Percentiles rank a stretch among this genome's conserved stretches.
Conservation (phyloP, 2,888 invertebrate genomes). For the Trachelus troglodyta region DNA sequence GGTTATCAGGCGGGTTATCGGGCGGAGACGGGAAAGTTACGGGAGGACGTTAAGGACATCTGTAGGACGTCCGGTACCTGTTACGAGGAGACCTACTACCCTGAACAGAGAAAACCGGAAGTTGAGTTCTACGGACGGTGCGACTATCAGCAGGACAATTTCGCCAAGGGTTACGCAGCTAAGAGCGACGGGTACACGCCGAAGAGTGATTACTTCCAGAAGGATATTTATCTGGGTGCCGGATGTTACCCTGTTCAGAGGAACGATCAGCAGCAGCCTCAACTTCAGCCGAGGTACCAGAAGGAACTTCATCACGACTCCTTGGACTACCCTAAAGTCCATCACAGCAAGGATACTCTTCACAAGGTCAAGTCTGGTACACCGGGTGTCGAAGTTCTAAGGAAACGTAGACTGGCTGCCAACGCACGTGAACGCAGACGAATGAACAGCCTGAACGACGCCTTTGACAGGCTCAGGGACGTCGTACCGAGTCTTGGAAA, state of each 20-base stretch:
- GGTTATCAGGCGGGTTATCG: conserved; percentile 48
- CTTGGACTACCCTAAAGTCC: conserved; percentile 29
- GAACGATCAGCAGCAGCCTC: background rate
- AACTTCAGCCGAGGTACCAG: background rate
- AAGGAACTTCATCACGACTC: background rate
- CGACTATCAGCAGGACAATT: conserved; percentile 1
- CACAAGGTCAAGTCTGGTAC: conserved; percentile 41
- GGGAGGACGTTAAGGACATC: background rate
- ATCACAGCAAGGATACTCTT: conserved; percentile 47
- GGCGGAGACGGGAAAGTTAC: background rate
- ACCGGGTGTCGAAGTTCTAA: conserved; percentile 68
- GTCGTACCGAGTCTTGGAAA: conserved; percentile 79
- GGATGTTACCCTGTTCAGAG: background rate
- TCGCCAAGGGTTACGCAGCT: background rate
- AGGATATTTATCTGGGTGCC: background rate
- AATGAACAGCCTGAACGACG: conserved; percentile 81
- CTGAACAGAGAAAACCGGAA: background rate
- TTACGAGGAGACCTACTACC: conserved; percentile 34
- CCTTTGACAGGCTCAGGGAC: conserved; percentile 77
- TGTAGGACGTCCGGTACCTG: background rate
- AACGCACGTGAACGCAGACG: conserved; percentile 79
- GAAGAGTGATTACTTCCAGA: conserved; percentile 1
- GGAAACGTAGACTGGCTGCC: conserved; percentile 75
- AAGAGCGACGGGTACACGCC: background rate
- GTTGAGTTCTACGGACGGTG: background rate